Evolutionary conservation across 2,113 vertebrate genomes (phyloP), one percentile per base, ranked within the genome.

Genomic region (Chascanopsetta lugubris): DNA sequence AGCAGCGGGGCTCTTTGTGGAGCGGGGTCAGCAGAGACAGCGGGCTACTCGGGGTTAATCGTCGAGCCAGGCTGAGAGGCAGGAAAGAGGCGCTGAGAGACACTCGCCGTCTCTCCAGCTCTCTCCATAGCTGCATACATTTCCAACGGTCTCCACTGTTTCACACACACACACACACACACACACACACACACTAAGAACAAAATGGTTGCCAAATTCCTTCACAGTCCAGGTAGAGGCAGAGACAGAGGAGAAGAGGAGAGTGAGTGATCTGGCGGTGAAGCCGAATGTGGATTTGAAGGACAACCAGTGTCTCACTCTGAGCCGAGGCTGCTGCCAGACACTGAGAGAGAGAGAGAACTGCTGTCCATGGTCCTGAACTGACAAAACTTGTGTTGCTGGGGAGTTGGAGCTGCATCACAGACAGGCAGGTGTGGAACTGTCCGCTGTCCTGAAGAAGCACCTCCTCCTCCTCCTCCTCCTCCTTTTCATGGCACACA

Each of bases 11-110:
- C 70, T 85, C 40, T 61, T 59, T 60, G 71, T 78, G 72, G 75
- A 82, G 69, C 72, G 58, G 80, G 81, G 72, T 84, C 84, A 67
- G 50, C 46, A 40, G 83, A 80, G 85, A 83, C 62, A 71, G 47
- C 15, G 15, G 61, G 63, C 70, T 75, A 58, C 72, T 62, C 65
- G 18, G 87, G 90, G 91, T 92, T 92, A 91, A 92, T 91, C 86
- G 79, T 74, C 69, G 53, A 84, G 88, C 78, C 83, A 74, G 85
- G 77, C 83, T 84, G 87, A 89, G 88, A 90, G 88, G 86, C 85
- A 84, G 85, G 74, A 80, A 85, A 85, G 85, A 90, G 85, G 71
- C 38, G 3, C 81, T 71, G 80, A 83, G 87, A 87, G 80, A 79
- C 73, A 82, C 83, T 86, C 49, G 69, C 76, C 63, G 36, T 79